phyloP scores from a whole-genome alignment of 35 echinoderm and acorn worm genomes.

The Lytechinus variegatus region DNA sequence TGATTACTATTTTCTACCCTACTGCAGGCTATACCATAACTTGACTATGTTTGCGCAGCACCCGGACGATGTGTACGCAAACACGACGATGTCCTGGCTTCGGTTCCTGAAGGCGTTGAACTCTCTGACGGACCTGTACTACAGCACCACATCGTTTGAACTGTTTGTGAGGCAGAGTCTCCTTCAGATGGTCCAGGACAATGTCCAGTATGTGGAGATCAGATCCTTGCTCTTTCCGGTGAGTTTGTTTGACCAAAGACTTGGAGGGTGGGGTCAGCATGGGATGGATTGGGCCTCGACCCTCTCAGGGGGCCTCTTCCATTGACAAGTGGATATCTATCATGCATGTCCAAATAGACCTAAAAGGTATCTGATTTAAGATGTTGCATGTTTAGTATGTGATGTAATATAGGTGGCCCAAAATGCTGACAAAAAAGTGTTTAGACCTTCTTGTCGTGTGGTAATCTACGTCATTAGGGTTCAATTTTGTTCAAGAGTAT shows the following conservation, averaged over 20 bases:
- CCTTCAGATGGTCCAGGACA: constrained; percentile 60
- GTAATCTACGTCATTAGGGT: no score
- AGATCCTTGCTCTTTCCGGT: constrained; percentile 49
- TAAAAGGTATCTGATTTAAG: no score
- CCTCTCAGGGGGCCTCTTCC: no score
- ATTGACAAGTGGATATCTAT: no score
- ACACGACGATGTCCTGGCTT: constrained; percentile 55
- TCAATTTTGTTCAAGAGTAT: no score
- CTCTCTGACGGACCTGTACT: constrained; percentile 36
- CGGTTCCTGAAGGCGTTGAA: constrained; percentile 34
- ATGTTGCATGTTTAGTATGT: no score
- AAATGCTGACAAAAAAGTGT: no score
- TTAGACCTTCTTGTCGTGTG: no score
- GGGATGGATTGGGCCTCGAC: no score
- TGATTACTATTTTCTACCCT: background rate
- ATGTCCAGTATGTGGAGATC: constrained; percentile 81
- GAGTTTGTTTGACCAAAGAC: background rate
- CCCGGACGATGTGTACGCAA: constrained; percentile 57
- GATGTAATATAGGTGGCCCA: no score
- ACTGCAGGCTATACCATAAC: constrained; percentile 49
- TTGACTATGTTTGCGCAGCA: constrained; percentile 56
- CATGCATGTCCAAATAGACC: no score
- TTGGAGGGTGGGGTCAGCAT: no score
- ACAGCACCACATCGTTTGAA: constrained; percentile 25
- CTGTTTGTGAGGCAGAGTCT: constrained; percentile 48